These are phyloP conservation scores for Origma solitaria DNA, from an alignment of 2,113 vertebrate species.

Conservation along the genomic window DNA sequence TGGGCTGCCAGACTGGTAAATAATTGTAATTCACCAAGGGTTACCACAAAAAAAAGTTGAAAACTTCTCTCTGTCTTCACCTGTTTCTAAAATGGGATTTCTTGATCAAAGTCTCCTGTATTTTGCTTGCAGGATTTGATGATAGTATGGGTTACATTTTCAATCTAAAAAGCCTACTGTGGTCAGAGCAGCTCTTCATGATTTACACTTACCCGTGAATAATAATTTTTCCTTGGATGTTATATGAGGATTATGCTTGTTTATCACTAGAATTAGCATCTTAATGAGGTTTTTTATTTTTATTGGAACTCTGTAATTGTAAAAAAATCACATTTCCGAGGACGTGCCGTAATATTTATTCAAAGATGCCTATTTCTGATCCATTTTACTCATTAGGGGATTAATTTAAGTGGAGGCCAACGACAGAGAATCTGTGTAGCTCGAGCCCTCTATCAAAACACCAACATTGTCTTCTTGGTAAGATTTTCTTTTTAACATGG, in stretches of 20 bases:
- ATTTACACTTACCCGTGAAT: not conserved
- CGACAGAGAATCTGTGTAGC: constrained; percentile 96
- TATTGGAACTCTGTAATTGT: not conserved
- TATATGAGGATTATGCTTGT: not conserved
- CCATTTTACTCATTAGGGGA: constrained; percentile 79
- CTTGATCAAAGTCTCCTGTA: not conserved
- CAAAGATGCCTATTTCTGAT: constrained; percentile 9
- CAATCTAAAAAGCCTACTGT: not conserved
- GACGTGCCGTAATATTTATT: not conserved
- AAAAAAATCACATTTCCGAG: not conserved
- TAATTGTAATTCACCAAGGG: not conserved
- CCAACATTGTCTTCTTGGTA: constrained; percentile 97
- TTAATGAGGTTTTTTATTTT: not conserved
- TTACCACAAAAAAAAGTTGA: not conserved
- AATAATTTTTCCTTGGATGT: not conserved
- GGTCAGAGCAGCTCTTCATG: not conserved
- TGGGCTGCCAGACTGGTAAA: not conserved
- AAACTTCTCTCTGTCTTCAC: not conserved
- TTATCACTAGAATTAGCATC: not conserved
- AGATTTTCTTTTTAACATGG: constrained; percentile 29
- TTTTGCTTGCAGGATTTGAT: not conserved
- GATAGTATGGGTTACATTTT: not conserved
- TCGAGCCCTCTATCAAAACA: constrained; percentile 95
- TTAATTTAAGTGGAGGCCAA: constrained; percentile 96
- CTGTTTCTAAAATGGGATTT: not conserved